Base-by-base conservation (phyloP, 2,888 invertebrate genomes). In the Elmis aenea region DNA sequence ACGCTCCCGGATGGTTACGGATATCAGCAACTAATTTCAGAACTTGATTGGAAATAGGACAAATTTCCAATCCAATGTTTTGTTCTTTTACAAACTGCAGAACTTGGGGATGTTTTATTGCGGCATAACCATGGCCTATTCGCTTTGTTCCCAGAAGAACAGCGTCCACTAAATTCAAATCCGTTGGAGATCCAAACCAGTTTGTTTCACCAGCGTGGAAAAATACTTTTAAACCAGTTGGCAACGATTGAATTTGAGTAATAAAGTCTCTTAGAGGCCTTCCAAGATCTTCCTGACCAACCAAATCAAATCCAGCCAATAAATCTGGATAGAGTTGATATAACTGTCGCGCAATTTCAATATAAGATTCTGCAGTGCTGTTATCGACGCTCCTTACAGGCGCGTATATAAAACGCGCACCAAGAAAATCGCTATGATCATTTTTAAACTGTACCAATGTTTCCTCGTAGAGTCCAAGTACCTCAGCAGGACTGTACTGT, bases 281-380 rank as follows among this genome's bases (percentile, higher is more conserved):
- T 0, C 86, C 85, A 23, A 64, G 50, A 55, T 88, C 88, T 59
- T 89, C 88, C 57, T 85, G 83, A 0, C 86, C 87, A 0, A 88
- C 86, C 42, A 89, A 68, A 68, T 89, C 89, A 50, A 88, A 88
- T 2, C 89, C 89, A 15, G 79, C 82, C 13, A 88, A 67, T 38
- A 81, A 75, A 6, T 80, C 72, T 0, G 85, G 81, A 57, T 77
- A 74, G 4, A 63, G 58, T 0, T 48, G 50, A 57, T 74, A 70
- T 6, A 76, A 18, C 3, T 52, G 27, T 2, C 39, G 27, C 1
- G 54, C 43, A 0, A 35, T 55, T 2, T 36, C 3, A 1, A 63
- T 30, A 15, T 56, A 28, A 26, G 20, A 59, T 0, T 35, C 5
- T 0, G 58, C 54, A 1, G 79, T 54, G 1, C 57, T 54, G 1